Conservation (phyloP, 2,888 invertebrate genomes). For the Gryllus longicercus region DNA sequence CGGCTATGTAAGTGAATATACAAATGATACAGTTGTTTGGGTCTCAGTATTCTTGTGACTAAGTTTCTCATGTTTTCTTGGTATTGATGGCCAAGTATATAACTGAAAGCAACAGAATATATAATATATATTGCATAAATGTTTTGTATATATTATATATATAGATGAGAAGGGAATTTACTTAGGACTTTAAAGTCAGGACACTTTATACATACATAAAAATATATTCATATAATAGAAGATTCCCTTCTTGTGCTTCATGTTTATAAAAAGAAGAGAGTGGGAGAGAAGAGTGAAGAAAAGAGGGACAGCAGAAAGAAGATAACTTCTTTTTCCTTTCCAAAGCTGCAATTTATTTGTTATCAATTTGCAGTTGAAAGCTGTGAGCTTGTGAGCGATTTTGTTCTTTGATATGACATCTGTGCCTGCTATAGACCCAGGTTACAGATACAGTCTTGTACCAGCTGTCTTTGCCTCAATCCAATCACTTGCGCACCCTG, state of each 20-base stretch:
- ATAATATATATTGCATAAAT: conserved; percentile 1
- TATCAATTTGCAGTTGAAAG: too few species aligned
- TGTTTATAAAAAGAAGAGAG: background rate
- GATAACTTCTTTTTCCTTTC: too few species aligned
- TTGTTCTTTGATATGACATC: too few species aligned
- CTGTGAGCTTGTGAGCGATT: too few species aligned
- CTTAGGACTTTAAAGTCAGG: background rate
- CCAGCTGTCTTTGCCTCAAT: background rate
- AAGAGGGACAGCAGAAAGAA: too few species aligned
- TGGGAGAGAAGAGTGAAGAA: background rate
- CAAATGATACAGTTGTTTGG: background rate
- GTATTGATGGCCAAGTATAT: background rate
- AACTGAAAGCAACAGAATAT: conserved; percentile 9
- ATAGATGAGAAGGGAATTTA: conserved; percentile 8
- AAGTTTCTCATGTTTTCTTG: conserved; percentile 7
- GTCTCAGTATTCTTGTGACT: background rate
- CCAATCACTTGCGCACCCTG: background rate
- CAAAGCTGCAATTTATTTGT: too few species aligned
- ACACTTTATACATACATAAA: background rate
- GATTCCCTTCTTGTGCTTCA: conserved; percentile 3
- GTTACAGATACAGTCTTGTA: too few species aligned
- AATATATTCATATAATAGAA: conserved; percentile 11
- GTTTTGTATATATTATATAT: conserved; percentile 10
- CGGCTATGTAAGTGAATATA: background rate
- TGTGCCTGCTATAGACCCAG: too few species aligned